phyloP scores from a whole-genome alignment of 2,888 invertebrate genomes.

The Pristionchus japonicus region DNA sequence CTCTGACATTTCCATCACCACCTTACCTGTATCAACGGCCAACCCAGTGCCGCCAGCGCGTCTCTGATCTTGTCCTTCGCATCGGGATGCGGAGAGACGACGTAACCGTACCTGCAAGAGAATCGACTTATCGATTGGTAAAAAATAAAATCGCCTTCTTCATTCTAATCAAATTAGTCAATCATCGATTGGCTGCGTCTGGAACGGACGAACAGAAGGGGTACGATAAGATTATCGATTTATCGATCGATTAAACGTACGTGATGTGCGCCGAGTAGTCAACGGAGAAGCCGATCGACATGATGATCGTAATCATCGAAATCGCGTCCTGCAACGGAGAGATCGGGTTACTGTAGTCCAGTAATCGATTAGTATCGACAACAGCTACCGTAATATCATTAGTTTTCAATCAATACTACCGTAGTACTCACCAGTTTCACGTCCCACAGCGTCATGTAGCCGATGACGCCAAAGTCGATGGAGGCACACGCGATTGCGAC shows the following conservation, averaged over 20 bases:
- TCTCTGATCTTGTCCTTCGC: conserved; percentile 40
- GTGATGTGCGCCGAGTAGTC: conserved; percentile 86
- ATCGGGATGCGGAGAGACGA: conserved; percentile 48
- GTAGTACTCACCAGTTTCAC: conserved; percentile 78
- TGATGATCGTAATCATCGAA: conserved; percentile 84
- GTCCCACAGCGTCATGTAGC: conserved; percentile 95
- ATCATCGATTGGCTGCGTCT: too few species aligned
- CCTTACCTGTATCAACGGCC: conserved; percentile 87
- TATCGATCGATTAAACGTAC: too few species aligned
- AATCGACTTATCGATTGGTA: too few species aligned
- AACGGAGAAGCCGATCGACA: conserved; percentile 96
- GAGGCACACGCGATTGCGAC: conserved; percentile 80
- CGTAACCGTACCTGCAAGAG: too few species aligned
- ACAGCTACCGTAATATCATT: too few species aligned
- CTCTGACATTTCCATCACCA: too few species aligned
- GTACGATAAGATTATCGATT: too few species aligned
- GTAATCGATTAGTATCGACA: background rate
- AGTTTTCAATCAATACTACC: background rate
- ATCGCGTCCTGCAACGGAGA: conserved; percentile 80
- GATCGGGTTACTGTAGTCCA: background rate
- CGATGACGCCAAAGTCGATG: conserved; percentile 91
- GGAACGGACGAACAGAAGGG: too few species aligned
- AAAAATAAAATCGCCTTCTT: too few species aligned
- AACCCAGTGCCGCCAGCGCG: conserved; percentile 87
- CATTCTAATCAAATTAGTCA: too few species aligned